phyloP scores from a whole-genome alignment of 2,888 invertebrate genomes.

The Acleris holmiana region DNA sequence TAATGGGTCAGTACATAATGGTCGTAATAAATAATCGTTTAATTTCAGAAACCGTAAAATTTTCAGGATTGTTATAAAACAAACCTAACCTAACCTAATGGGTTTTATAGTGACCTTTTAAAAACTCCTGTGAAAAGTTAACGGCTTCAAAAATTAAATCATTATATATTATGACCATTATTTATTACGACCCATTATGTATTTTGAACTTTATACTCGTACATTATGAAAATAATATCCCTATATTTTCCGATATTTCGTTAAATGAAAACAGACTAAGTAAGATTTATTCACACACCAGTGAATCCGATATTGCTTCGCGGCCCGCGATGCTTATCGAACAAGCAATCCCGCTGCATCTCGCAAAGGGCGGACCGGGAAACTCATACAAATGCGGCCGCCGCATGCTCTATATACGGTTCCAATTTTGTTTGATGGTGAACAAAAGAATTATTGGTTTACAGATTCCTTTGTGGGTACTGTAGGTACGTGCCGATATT shows the following conservation, averaged over 20 bases:
- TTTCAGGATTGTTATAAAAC: no score
- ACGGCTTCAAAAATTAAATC: no score
- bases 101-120: no score
- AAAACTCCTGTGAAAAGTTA: no score
- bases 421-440: slow-evolving; percentile 25
- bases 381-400: slow-evolving; percentile 50
- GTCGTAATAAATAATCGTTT: no score
- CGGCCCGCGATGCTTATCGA: slow-evolving; percentile 31
- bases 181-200: no score
- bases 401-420: slow-evolving; percentile 25
- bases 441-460: slow-evolving; percentile 31
- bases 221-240: no score
- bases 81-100: no score
- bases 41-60: no score
- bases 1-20: no score
- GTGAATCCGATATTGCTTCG: slow-evolving; percentile 39
- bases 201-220: no score
- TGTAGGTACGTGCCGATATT: neutral
- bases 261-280: slow-evolving; percentile 14
- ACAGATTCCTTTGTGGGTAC: slow-evolving; percentile 11
- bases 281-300: slow-evolving; percentile 36
- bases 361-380: slow-evolving; percentile 40
- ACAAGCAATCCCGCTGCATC: slow-evolving; percentile 32
- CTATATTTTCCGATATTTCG: neutral
- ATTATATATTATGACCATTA: no score